Evolutionary conservation across 2,888 invertebrate genomes (phyloP).

Genomic region (Drosophila affinis): DNA sequence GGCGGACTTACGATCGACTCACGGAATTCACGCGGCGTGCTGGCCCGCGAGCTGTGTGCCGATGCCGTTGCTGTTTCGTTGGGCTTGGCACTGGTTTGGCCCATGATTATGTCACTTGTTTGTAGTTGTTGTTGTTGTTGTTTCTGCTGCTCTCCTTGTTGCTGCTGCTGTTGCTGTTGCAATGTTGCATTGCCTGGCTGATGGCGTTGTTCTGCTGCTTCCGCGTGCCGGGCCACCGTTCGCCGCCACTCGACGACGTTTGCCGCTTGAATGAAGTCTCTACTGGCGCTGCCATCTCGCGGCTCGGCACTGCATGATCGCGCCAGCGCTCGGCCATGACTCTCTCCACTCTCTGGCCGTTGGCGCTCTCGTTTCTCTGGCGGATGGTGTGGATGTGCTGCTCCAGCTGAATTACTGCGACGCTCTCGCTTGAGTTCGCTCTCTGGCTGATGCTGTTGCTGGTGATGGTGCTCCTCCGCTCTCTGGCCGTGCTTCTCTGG

Average conservation of each 20-base stretch:
- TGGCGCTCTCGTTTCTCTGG: constrained; percentile 33
- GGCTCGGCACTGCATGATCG: constrained; percentile 26
- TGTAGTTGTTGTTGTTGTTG: constrained; percentile 52
- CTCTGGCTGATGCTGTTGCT: constrained; percentile 8
- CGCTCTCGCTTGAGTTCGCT: constrained; percentile 14
- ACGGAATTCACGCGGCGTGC: constrained; percentile 77
- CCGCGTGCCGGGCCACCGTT: constrained; percentile 38
- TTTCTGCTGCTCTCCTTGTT: constrained; percentile 55
- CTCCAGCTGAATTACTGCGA: constrained; percentile 67
- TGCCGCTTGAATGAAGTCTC: constrained; percentile 69
- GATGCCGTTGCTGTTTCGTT: constrained; percentile 53
- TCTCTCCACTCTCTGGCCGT: constrained; percentile 17
- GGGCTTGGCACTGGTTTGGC: constrained; percentile 76
- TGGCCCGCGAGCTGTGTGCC: constrained; percentile 60
- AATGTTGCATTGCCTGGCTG: constrained; percentile 49
- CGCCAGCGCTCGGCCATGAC: constrained; percentile 4
- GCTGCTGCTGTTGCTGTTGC: constrained; percentile 33
- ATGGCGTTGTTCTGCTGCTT: constrained; percentile 38
- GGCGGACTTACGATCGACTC: constrained; percentile 67
- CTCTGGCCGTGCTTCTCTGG: constrained; percentile 53
- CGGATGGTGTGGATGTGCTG: constrained; percentile 7
- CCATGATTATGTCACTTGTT: constrained; percentile 69
- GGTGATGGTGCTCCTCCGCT: constrained; percentile 33
- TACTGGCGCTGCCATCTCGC: constrained; percentile 40
- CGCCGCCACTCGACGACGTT: constrained; percentile 61